A percentile compares a stretch with the other conserved stretches of the same genome.
Evolutionary conservation across 2,888 invertebrate species (phyloP).

Genomic region (Cheilosia soror): DNA sequence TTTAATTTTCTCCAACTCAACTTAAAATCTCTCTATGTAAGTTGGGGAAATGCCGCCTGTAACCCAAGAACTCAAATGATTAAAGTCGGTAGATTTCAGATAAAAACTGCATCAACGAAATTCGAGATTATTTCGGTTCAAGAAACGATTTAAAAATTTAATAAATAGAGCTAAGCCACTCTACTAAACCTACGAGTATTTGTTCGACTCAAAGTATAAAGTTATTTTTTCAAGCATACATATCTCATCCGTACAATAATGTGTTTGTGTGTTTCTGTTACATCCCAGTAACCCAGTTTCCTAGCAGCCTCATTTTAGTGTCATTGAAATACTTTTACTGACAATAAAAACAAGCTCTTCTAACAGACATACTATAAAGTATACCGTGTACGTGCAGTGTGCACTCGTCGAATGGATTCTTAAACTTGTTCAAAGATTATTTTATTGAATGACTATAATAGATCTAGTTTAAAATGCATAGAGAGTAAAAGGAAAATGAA

Average conservation of each 20-base stretch:
- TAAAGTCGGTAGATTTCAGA: too few relatives aligned
- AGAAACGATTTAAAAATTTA: too few relatives aligned
- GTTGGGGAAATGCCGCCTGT: too few relatives aligned
- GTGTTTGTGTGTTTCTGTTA: background rate
- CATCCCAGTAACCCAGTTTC: conserved; percentile 65
- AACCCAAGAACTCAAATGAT: too few relatives aligned
- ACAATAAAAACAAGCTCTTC: conserved; percentile 29
- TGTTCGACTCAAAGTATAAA: too few relatives aligned
- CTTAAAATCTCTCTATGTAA: too few relatives aligned
- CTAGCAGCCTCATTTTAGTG: conserved; percentile 29
- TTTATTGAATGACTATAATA: conserved; percentile 36
- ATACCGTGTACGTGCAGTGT: background rate
- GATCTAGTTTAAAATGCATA: conserved; percentile 31
- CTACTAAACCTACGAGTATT: too few relatives aligned
- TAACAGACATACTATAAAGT: conserved; percentile 5
- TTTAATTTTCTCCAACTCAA: too few relatives aligned
- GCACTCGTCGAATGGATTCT: conserved; percentile 5
- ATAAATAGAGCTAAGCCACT: too few relatives aligned
- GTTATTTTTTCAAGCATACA: background rate
- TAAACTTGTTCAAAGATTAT: conserved; percentile 57
- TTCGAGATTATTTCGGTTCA: too few relatives aligned
- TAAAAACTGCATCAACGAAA: too few relatives aligned
- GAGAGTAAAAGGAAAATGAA: conserved; percentile 12
- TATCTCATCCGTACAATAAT: background rate
- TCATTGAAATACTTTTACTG: conserved; percentile 47